Conservation (phyloP, 2,797 vertebrate species). For the Psittacula echo region DNA sequence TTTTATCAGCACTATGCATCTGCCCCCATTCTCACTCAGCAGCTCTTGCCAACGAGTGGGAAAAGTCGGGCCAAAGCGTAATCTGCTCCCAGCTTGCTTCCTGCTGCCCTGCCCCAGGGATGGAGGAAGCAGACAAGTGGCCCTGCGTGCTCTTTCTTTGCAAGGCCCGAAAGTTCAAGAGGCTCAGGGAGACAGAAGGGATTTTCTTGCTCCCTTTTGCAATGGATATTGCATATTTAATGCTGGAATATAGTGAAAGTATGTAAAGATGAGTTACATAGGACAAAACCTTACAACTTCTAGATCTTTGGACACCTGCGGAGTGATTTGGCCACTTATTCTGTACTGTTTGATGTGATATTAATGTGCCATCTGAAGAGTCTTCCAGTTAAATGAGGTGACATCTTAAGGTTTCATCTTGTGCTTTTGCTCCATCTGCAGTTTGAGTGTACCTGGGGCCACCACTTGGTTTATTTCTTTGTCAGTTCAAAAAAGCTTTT, state of each 20-base stretch:
- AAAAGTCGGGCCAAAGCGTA: slow-evolving; percentile 55
- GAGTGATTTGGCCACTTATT: background rate
- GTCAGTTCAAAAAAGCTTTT: background rate
- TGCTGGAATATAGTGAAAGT: background rate
- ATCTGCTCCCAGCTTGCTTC: slow-evolving; percentile 69
- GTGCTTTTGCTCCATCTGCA: background rate
- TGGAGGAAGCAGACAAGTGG: slow-evolving; percentile 66
- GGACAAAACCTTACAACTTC: background rate
- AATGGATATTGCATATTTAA: background rate
- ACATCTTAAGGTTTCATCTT: background rate
- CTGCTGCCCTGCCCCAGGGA: slow-evolving; percentile 55
- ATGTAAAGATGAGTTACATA: background rate
- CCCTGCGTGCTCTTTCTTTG: slow-evolving; percentile 18
- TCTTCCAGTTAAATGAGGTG: background rate
- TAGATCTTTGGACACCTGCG: background rate
- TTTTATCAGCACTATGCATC: slow-evolving; percentile 65
- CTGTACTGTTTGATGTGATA: background rate
- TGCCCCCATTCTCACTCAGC: slow-evolving; percentile 54
- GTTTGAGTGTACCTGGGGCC: background rate
- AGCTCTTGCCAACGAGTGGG: slow-evolving; percentile 48
- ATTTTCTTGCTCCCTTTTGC: background rate
- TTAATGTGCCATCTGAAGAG: background rate
- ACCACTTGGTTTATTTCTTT: background rate
- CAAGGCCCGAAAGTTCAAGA: slow-evolving; percentile 45
- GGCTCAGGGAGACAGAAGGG: background rate